phyloP scores from a whole-genome alignment of 2,113 vertebrate genomes.

The Sander vitreus region DNA sequence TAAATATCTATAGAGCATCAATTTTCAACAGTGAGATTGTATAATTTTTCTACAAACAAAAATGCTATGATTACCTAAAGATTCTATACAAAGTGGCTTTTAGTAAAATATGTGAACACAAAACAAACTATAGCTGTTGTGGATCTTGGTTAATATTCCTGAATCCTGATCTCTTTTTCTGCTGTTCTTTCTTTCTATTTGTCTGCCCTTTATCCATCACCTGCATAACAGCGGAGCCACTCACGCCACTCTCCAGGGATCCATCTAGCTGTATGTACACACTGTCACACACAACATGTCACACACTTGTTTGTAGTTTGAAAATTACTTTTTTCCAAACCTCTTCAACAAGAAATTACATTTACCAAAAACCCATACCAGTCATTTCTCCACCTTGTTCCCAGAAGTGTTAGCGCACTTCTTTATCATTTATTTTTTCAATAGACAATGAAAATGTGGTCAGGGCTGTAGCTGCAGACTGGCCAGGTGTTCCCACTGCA shows the following conservation, averaged over 20 bases:
- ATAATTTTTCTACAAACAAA: neutral
- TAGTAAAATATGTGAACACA: neutral
- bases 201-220: neutral
- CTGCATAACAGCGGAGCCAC: constrained; percentile 83
- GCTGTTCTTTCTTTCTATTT: constrained; percentile 5
- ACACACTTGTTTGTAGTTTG: neutral
- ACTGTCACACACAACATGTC: neutral
- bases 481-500: neutral
- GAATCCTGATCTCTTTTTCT: neutral
- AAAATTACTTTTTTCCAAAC: no score
- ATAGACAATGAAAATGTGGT: neutral
- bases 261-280: constrained; percentile 88
- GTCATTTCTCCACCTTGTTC: neutral
- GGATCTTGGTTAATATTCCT: constrained; percentile 11
- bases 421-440: neutral
- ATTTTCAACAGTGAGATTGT: neutral
- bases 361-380: no score
- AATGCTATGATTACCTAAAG: no score
- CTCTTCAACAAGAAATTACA: no score
- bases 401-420: no score
- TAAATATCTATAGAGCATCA: neutral
- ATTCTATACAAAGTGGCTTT: neutral
- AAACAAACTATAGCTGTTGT: neutral
- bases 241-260: constrained; percentile 85
- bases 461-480: no score